Base-by-base conservation (phyloP, 2,888 invertebrate genomes). In the Aleiodes leptofemur region DNA sequence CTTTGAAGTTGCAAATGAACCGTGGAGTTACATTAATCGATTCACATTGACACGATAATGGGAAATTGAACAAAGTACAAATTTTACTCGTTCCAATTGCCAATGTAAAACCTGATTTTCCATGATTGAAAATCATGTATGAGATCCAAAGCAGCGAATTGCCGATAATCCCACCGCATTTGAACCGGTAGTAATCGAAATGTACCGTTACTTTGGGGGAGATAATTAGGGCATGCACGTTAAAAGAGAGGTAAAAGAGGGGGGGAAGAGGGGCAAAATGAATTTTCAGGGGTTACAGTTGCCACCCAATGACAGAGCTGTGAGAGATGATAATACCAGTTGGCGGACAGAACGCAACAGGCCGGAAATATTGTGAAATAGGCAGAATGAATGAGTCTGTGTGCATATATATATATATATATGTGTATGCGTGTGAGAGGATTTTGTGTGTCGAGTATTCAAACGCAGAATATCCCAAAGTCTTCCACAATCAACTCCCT, bases 351-450 rank as follows among this genome's bases (percentile, higher is more conserved):
- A 78, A 78, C 71, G 79, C 79, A 81, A 79, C 80, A 79, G 80
- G 78, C 80, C 79, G 77, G 80, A 81, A 81, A 81, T 79, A 81
- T 79, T 78, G 78, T 81, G 80, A 79, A 79, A 80, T 75, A 80
- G 79, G 79, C 79, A 79, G 78, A 80, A 68, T 66, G 64, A 64
- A 61, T 29, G 73, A 31, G 31, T 6, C 4, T 43, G 43, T 43
- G 11, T 43, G 43, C 66, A 64, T 55, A 23, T 23, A 2, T 23
- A 23, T 23, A 23, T 2, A 68, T 64, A 61, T 55, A 61, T 23
- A 66, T 56, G 7, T 11, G 3, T 38, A 8, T 38, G 11, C 7
- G 43, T 69, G 69, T 55, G 79, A 77, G 79, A 76, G 78, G 77
- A 80, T 78, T 78, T 76, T 76, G 72, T 59, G 8, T 23, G 2